A percentile compares a stretch with the other conserved stretches of the same genome.
Conservation (phyloP, 92 coral and sea anemone species). For the Palythoa grandiflora region DNA sequence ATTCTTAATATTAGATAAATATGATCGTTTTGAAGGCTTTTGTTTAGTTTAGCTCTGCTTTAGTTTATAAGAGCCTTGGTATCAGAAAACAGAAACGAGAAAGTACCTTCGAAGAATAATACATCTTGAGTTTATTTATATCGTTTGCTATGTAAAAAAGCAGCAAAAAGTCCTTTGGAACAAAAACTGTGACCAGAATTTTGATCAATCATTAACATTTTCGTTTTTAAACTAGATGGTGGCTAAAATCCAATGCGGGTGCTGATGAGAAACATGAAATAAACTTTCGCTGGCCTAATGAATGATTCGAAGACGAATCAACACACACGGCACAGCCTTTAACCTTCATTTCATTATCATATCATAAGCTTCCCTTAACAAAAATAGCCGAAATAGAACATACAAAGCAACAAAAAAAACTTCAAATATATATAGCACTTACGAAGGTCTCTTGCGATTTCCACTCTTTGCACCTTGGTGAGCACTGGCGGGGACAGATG, state of each 20-base stretch:
- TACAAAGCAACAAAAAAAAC: conserved; percentile 16
- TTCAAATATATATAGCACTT: neutral
- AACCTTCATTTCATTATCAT: conserved; percentile 2
- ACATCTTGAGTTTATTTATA: conserved; percentile 24
- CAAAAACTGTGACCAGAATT: neutral
- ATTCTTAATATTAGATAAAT: neutral
- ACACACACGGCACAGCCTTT: conserved; percentile 23
- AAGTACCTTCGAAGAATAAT: conserved; percentile 34
- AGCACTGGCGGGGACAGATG: conserved; percentile 15
- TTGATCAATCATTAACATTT: neutral
- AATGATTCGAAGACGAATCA: conserved; percentile 13
- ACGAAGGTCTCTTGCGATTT: conserved; percentile 7
- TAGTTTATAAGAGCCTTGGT: neutral
- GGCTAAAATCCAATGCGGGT: neutral
- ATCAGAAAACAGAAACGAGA: conserved; percentile 17
- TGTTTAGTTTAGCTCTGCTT: neutral
- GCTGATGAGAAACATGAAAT: neutral
- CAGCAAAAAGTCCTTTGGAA: conserved; percentile 24
- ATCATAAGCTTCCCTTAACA: conserved; percentile 26
- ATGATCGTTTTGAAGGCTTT: conserved; percentile 8
- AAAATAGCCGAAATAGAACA: conserved; percentile 15
- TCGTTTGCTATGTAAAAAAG: conserved; percentile 1
- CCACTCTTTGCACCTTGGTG: conserved; percentile 22
- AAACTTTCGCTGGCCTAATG: neutral
- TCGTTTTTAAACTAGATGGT: conserved; percentile 7